A percentile compares a stretch with the other conserved stretches of the same genome.
These are phyloP conservation scores for Corydoras sp. DNA, from an alignment of 2,113 vertebrate genomes.

Conservation along the genomic window DNA sequence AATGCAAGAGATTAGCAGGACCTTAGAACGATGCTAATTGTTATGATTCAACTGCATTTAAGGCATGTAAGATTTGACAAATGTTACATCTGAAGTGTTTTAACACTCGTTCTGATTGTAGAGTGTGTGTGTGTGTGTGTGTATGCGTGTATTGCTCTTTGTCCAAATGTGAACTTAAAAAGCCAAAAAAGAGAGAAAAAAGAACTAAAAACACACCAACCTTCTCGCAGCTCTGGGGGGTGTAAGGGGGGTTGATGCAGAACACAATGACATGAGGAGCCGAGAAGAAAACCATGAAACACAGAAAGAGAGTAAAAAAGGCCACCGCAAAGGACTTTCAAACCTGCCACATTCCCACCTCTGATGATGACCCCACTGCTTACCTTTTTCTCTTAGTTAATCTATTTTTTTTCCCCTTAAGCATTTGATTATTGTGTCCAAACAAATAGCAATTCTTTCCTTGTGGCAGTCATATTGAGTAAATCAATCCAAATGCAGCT, in stretches of 20 bases:
- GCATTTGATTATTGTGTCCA: too few species aligned
- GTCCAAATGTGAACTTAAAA: constrained; percentile 62
- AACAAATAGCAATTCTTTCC: too few species aligned
- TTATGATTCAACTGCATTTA: constrained; percentile 2
- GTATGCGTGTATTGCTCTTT: constrained; percentile 40
- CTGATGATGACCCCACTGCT: too few species aligned
- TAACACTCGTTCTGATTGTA: constrained; percentile 15
- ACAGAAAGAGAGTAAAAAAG: constrained; percentile 99
- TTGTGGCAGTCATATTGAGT: too few species aligned
- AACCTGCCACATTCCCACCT: neutral
- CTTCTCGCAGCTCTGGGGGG: constrained; percentile 99
- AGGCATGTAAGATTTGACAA: neutral
- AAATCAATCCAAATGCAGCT: too few species aligned
- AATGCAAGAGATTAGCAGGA: constrained; percentile 63
- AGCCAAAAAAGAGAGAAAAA: constrained; percentile 76
- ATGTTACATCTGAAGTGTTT: neutral
- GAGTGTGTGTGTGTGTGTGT: neutral
- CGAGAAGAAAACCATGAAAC: constrained; percentile 98
- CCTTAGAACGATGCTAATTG: constrained; percentile 55
- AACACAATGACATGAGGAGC: constrained; percentile 99
- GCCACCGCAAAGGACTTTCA: too few species aligned
- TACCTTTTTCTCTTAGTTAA: too few species aligned
- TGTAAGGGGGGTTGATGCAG: constrained; percentile 98
- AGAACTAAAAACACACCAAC: constrained; percentile 91
- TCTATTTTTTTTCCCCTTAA: too few species aligned